Conservation (phyloP, 1,140 invertebrate genomes). For the Helicoverpa armigera region DNA sequence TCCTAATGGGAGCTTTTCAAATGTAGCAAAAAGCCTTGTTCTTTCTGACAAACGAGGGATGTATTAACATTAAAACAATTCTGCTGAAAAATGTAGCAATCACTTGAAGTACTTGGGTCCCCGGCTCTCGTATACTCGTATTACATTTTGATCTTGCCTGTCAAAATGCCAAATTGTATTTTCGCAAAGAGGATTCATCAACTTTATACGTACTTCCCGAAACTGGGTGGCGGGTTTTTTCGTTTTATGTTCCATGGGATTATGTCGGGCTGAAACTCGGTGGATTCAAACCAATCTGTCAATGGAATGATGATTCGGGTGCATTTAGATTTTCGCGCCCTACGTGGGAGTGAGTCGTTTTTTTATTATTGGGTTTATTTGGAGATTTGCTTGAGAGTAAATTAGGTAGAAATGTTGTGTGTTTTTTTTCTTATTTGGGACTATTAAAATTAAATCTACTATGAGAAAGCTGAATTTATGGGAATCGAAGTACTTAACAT, state of each 20-base stretch:
- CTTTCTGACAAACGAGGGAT: neutral
- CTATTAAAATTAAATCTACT: too few relatives aligned
- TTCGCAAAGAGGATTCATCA: constrained; percentile 20
- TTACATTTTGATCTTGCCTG: constrained; percentile 3
- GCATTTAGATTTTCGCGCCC: constrained; percentile 4
- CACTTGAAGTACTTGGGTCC: neutral
- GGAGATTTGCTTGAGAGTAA: too few relatives aligned
- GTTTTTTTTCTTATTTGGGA: too few relatives aligned
- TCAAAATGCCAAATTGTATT: constrained; percentile 34
- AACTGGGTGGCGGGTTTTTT: constrained; percentile 3
- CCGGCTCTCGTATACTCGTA: neutral
- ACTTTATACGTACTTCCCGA: neutral
- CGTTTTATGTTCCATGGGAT: constrained; percentile 1
- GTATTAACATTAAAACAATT: constrained; percentile 9
- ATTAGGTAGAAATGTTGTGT: too few relatives aligned
- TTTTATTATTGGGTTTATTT: neutral
- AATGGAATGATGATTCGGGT: constrained; percentile 17
- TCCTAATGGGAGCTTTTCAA: too few relatives aligned
- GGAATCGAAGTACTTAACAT: too few relatives aligned
- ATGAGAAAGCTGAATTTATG: too few relatives aligned
- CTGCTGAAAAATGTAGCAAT: constrained; percentile 14
- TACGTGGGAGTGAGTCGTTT: neutral
- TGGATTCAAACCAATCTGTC: constrained; percentile 17
- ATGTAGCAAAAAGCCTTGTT: neutral
- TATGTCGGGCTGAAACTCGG: neutral